Conservation (phyloP, 2,113 vertebrate genomes). For the Copsychus sechellarum region DNA sequence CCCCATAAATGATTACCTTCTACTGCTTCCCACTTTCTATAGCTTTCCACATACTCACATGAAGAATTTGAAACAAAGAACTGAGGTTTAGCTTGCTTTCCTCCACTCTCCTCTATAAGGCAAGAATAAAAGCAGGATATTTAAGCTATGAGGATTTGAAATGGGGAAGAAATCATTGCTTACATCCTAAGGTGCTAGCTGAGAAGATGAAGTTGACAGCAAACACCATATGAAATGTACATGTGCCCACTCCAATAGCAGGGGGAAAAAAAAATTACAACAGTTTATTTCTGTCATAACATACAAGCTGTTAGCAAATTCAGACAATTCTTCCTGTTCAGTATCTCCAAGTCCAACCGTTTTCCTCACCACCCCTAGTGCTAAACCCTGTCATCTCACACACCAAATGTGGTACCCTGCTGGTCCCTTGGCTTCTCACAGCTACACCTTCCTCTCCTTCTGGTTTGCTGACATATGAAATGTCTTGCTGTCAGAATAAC, state of each 20-base stretch:
- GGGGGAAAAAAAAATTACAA: neutral
- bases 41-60: neutral
- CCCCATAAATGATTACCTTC: neutral
- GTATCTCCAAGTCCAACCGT: neutral
- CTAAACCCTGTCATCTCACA: slow-evolving; percentile 58
- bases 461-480: slow-evolving; percentile 52
- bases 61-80: neutral
- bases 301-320: slow-evolving; percentile 63
- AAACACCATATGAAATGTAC: slow-evolving; percentile 63
- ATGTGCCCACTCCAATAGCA: slow-evolving; percentile 36
- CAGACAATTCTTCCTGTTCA: slow-evolving; percentile 34
- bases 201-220: slow-evolving; percentile 51
- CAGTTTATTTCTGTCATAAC: slow-evolving; percentile 63
- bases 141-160: neutral
- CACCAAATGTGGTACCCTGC: slow-evolving; percentile 63
- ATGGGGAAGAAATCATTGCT: slow-evolving; percentile 22
- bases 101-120: neutral
- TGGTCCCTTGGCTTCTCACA: slow-evolving; percentile 63
- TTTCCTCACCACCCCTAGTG: slow-evolving; percentile 33
- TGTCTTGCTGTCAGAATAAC: slow-evolving; percentile 50
- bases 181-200: slow-evolving; percentile 46
- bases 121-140: slow-evolving; percentile 13
- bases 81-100: neutral
- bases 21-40: neutral
- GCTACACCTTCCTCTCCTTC: slow-evolving; percentile 50